These are phyloP conservation scores for Agelas oroides DNA, from an alignment of 37 sponge, comb jelly and placozoan genomes.

Conservation along the genomic window DNA sequence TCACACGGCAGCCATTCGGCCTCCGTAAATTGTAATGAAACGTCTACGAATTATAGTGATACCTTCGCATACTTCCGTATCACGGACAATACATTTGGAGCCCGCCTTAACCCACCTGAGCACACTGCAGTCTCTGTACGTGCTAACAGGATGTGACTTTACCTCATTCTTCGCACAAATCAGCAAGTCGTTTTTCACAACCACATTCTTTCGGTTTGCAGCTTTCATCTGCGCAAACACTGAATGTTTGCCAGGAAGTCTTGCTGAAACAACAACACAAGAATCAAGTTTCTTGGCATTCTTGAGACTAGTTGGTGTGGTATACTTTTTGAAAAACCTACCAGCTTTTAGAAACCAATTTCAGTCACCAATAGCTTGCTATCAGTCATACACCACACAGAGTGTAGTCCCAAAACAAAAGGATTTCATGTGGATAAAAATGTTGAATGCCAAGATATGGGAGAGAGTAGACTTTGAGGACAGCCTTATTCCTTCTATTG, in stretches of 20 bases:
- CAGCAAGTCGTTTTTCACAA: neutral
- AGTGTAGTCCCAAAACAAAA: neutral
- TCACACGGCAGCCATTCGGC: too few species aligned
- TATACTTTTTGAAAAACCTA: neutral
- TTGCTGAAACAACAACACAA: neutral
- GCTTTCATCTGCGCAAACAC: neutral
- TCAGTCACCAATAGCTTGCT: neutral
- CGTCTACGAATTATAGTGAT: too few species aligned
- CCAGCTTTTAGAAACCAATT: neutral
- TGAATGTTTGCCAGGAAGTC: neutral
- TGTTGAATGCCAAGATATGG: neutral
- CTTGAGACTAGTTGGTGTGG: neutral
- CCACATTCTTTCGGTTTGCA: neutral
- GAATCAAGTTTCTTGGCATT: conserved; percentile 3
- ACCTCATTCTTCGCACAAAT: neutral
- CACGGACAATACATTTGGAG: too few species aligned
- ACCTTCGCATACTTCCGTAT: too few species aligned
- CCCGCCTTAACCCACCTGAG: too few species aligned
- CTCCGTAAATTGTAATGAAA: too few species aligned
- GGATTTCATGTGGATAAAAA: too few species aligned
- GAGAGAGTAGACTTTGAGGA: conserved; percentile 1
- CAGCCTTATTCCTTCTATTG: neutral
- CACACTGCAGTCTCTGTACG: too few species aligned
- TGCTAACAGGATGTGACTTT: conserved; percentile 18
- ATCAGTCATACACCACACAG: neutral